Percentiles rank a stretch among this genome's conserved stretches.
These are phyloP conservation scores for Atrina japonica DNA, from an alignment of 2,888 invertebrate genomes.

Conservation along the genomic window DNA sequence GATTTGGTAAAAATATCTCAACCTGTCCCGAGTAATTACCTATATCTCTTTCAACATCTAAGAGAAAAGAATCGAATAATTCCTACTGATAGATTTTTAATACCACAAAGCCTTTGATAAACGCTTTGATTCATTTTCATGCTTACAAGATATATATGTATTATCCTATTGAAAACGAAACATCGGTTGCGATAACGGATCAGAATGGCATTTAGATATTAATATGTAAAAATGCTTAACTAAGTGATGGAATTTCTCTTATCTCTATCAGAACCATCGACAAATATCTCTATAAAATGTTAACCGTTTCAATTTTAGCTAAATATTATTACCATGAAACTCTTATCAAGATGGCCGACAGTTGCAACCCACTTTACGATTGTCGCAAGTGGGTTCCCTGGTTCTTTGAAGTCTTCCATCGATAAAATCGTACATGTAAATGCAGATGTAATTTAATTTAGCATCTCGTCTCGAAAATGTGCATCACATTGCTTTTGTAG, in stretches of 20 bases:
- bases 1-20: conserved; percentile 4
- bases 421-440: conserved; percentile 35
- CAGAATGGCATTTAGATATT: conserved; percentile 24
- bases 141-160: not conserved
- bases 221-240: conserved; percentile 24
- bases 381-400: conserved; percentile 22
- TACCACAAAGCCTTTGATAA: conserved; percentile 24
- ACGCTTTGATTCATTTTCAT: not conserved
- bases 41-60: conserved; percentile 1
- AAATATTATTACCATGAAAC: conserved; percentile 28
- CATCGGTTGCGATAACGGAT: conserved; percentile 2
- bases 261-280: conserved; percentile 10
- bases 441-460: conserved; percentile 33
- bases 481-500: conserved; percentile 15
- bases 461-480: conserved; percentile 32
- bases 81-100: conserved; percentile 10
- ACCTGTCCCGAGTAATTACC: not conserved
- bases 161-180: conserved; percentile 19
- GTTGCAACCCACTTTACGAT: conserved; percentile 27
- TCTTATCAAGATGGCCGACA: conserved; percentile 32
- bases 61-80: conserved; percentile 13
- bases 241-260: conserved; percentile 30
- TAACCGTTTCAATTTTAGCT: conserved; percentile 26
- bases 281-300: conserved; percentile 22
- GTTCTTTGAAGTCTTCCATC: conserved; percentile 20